Base-by-base conservation (phyloP, 2,113 vertebrate genomes). In the Strigops habroptila region DNA sequence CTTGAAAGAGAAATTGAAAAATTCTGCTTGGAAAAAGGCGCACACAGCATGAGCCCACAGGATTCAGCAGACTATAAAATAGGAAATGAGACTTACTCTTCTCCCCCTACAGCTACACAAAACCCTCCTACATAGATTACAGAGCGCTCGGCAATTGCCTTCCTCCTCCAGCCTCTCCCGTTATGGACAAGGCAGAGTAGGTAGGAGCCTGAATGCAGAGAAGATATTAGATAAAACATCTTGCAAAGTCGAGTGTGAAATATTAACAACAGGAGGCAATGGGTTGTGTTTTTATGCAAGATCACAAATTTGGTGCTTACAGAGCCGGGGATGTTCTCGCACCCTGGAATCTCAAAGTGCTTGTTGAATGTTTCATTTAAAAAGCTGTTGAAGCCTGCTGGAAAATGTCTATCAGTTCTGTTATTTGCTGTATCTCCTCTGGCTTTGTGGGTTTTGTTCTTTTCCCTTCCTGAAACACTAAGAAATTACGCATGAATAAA, bases 1-100 rank as follows among this genome's bases (percentile, higher is more conserved):
- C 80, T 82, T 48, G 68, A 93, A 95, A 91, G 76, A 91, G 82
- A 91, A 97, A 97, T 94, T 93, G 95, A 97, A 95, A 96, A 97
- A 94, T 53, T 78, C 90, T 92, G 86, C 91, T 83, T 76, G 64
- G 92, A 37, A 97, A 97, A 97, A 96, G 85, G 60, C 95, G 88
- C 70, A 75, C 94, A 82, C 89, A 96, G 96, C 94, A 77, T 82
- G 94, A 95, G 91, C 74, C 60, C 90, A 90, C 79, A 96, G 77
- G 85, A 97, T 90, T 91, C 95, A 96, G 87, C 89, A 95, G 95
- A 96, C 96, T 96, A 96, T 97, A 95, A 97, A 97, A 97, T 92
- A 95, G 91, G 95, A 95, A 96, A 88, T 86, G 82, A 95, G 90
- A 96, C 91, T 85, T 82, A 93, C 74, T 88, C 90, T 48, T 94